Conservation (phyloP, 2,113 vertebrate genomes). For the Pogona vitticeps region DNA sequence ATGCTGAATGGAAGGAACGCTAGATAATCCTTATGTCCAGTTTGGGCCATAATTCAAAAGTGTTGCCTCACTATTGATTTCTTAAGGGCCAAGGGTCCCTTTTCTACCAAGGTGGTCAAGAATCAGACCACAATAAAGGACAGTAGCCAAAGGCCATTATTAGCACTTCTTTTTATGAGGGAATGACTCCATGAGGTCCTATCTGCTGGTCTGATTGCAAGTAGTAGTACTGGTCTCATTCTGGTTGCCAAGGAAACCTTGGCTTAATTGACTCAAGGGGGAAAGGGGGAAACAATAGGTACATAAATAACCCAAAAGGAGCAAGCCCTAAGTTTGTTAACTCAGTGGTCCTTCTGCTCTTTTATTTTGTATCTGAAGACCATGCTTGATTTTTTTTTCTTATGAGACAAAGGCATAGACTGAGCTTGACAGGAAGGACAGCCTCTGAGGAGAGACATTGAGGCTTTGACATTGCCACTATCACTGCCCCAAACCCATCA, state of each 20-base stretch:
- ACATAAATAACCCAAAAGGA: constrained; percentile 6
- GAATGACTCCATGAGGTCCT: neutral
- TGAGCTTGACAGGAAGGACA: neutral
- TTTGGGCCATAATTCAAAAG: neutral
- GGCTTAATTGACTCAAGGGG: neutral
- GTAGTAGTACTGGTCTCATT: neutral
- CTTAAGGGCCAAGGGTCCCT: neutral
- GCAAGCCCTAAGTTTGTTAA: neutral
- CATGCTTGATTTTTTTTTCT: neutral
- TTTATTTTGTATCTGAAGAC: neutral
- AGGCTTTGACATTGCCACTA: too few relatives aligned
- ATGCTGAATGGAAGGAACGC: neutral
- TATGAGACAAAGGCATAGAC: neutral
- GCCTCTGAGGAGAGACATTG: too few relatives aligned
- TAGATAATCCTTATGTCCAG: neutral
- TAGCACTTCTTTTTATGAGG: neutral
- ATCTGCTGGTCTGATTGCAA: neutral
- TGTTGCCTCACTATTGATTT: neutral
- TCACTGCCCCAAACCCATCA: too few relatives aligned
- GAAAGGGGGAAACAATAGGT: neutral
- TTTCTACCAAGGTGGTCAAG: neutral
- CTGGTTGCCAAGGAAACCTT: constrained; percentile 24
- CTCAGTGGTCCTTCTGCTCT: neutral
- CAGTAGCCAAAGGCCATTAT: neutral
- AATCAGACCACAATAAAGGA: neutral